Conservation (phyloP, 2,888 invertebrate species). For the Dryocosmus kuriphilus region DNA sequence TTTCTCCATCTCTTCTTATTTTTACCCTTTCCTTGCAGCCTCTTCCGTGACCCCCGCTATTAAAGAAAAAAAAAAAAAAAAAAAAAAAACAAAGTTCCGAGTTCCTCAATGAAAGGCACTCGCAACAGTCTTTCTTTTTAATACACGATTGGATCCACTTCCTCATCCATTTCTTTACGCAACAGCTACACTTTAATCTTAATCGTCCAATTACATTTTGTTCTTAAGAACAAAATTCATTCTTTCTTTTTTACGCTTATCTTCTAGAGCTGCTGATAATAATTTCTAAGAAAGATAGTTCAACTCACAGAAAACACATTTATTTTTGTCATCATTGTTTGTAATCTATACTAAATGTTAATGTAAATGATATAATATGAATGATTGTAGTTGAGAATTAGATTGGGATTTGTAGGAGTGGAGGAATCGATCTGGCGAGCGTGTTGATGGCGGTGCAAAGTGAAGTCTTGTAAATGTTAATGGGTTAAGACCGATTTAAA, state of each 20-base stretch:
- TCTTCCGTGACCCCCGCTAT: conserved; percentile 4
- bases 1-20: conserved; percentile 11
- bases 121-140: not conserved
- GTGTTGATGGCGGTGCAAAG: conserved; percentile 24
- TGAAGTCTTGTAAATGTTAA: conserved; percentile 33
- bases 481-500: conserved; percentile 27
- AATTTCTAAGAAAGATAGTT: too few species aligned
- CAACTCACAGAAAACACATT: too few species aligned
- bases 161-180: not conserved
- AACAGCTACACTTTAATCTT: not conserved
- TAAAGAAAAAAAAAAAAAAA: not conserved
- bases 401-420: conserved; percentile 5
- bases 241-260: not conserved
- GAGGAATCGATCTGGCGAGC: conserved; percentile 6
- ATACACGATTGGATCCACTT: not conserved
- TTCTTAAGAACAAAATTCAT: not conserved
- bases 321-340: too few species aligned
- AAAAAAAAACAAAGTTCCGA: not conserved
- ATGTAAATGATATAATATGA: not conserved
- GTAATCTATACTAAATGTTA: too few species aligned
- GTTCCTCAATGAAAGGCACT: not conserved
- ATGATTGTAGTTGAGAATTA: not conserved
- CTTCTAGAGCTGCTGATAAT: too few species aligned
- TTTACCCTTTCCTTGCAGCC: not conserved
- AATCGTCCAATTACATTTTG: not conserved